Base-by-base conservation (phyloP, 92 coral and sea anemone species). In the Parazoanthus atlanticus region DNA sequence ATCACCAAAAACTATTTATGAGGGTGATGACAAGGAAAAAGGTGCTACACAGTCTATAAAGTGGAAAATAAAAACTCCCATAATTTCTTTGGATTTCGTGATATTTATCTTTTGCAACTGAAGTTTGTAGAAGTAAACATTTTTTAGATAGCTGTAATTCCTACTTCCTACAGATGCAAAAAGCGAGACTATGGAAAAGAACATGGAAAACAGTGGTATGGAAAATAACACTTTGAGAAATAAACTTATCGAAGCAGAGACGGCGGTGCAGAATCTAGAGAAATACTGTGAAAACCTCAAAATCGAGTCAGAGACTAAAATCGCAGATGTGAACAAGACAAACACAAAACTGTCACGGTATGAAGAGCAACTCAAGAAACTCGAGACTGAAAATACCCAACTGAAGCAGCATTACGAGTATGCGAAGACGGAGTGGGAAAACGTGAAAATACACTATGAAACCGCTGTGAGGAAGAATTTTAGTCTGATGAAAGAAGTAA, bases 381-480 rank as follows among this genome's bases (percentile, higher is more conserved):
- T 61, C 23, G 52, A 81, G 26, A 33, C 5, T 26, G 85, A 81
- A 32, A 61, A 81, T 46, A 34, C 5, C 21, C 72, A 31, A 21
- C 21, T 81, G 72, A 81, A 81, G 32, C 85, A 58, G 43, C 23
- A 81, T 7, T 81, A 61, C 30, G 49, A 38, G 1, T 81, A 61
- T 29, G 85, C 85, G 7, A 34, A 9, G 29, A 33, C 29, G 30
- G 85, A 81, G 19, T 61, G 46, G 85, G 72, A 81, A 81, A 56
- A 32, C 47, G 54, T 81, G 31, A 81, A 81, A 81, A 54, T 30
- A 58, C 31, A 58, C 13, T 81, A 56, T 26, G 85, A 81, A 6
- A 6, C 6, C 1, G 32, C 47, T 21, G 85, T 61, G 8, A 25
- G 15, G 70, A 61, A 81, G 31, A 56, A 61, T 34, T 30, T 56